Base-by-base conservation (phyloP, 30 jellyfish, hydroid and myxozoan species). In the Rhopilema esculentum region DNA sequence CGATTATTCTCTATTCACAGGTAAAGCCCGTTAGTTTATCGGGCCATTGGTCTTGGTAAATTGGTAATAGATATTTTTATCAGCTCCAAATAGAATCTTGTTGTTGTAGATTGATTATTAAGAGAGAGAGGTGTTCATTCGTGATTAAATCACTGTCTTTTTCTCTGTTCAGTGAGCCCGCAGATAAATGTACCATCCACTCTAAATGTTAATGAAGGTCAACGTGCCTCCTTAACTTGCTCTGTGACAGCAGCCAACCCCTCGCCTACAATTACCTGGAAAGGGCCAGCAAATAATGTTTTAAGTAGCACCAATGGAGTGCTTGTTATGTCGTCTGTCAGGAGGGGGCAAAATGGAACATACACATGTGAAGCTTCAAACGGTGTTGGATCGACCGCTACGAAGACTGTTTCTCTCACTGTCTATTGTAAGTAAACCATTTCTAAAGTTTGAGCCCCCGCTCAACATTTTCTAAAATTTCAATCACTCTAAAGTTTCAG, bases 241-340 rank as follows among this genome's bases (percentile, higher is more conserved):
- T 16, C 71, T 12, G 89, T 75, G 1, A 23, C 8, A 50, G 80
- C 26, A 1, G 87, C 88, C 12, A 85, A 85, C 33, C 94, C 94
- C 22, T 1, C 77, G 17, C 82, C 94, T 2, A 66, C 32, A 16
- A 50, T 85, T 27, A 62, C 67, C 17, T 67, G 83, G 83, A 66
- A 20, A 29, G 65, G 49, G 4, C 25, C 79, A 8, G 83, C 0
- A 21, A 40, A 33, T 1, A 73, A 18, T 18, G 30, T 20, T 33
- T n/a, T 73, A 8, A 1, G 69, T 1, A 68, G 32, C n/a, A 22
- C 17, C 23, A 67, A 67, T 9, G 84, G 84, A 4, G 49, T 23
- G 32, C 69, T 68, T 18, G 49, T 16, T 15, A 1, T 73, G 22
- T n/a, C 0, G 0, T 50, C 12, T 20, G 27, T 73, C 12, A 73